Evolutionary conservation across 2,113 vertebrate genomes (phyloP).

Genomic region (Chloroceryle aenea): DNA sequence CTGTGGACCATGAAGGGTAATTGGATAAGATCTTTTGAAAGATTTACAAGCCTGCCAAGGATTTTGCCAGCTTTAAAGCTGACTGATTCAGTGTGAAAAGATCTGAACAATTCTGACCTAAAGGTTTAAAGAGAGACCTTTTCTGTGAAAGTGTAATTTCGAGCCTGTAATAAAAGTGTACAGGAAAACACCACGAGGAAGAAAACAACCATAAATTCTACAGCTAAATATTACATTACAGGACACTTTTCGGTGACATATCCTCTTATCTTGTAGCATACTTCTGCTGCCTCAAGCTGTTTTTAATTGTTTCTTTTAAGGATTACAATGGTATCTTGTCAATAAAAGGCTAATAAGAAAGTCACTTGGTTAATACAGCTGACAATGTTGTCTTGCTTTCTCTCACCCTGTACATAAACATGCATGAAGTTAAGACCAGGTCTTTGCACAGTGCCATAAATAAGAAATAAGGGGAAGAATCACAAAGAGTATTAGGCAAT

Average conservation of each 20-base stretch:
- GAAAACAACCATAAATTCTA: constrained; percentile 69
- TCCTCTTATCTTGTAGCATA: constrained; percentile 2
- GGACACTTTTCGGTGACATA: background rate
- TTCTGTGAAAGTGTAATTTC: constrained; percentile 76
- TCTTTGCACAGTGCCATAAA: background rate
- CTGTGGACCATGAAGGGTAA: constrained; percentile 79
- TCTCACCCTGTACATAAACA: background rate
- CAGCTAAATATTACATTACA: constrained; percentile 66
- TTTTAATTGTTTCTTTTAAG: constrained; percentile 21
- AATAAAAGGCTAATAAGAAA: background rate
- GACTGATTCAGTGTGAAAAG: constrained; percentile 82
- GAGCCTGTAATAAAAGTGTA: constrained; percentile 71
- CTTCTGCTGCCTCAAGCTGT: background rate
- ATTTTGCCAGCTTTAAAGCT: constrained; percentile 79
- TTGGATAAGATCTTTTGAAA: constrained; percentile 81
- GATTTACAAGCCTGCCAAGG: constrained; percentile 81
- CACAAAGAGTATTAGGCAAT: background rate
- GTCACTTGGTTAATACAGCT: background rate
- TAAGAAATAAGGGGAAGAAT: background rate
- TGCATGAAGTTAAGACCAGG: background rate
- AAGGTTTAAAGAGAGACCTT: constrained; percentile 78
- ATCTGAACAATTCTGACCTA: constrained; percentile 80
- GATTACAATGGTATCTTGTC: background rate
- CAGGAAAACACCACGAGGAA: constrained; percentile 73
- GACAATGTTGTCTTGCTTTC: background rate